phyloP scores from a whole-genome alignment of 2,113 vertebrate genomes.

The Hydropotes inermis region DNA sequence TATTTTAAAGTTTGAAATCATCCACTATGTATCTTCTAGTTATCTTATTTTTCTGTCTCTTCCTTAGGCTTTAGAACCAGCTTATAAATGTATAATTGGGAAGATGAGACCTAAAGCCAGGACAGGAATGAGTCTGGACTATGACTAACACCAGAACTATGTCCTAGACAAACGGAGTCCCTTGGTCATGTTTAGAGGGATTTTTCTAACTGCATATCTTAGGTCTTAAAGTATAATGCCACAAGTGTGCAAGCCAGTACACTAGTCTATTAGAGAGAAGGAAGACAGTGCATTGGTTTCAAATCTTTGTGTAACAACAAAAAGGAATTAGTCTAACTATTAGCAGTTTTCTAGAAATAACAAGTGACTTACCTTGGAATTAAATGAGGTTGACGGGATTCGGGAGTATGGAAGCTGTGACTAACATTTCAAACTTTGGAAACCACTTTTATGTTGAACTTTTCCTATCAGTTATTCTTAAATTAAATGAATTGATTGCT shows the following conservation, averaged over 20 bases:
- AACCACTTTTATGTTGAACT: conserved; percentile 18
- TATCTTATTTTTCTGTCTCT: background rate
- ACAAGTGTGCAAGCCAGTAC: background rate
- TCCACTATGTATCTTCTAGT: background rate
- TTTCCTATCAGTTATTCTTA: conserved; percentile 28
- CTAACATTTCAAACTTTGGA: conserved; percentile 26
- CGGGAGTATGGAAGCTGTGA: background rate
- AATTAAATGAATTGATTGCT: conserved; percentile 32
- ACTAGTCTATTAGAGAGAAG: background rate
- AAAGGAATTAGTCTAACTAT: conserved; percentile 18
- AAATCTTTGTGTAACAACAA: conserved; percentile 25
- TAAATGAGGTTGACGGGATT: background rate
- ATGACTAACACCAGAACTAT: background rate
- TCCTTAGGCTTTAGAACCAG: background rate
- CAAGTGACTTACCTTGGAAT: background rate
- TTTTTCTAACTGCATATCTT: background rate
- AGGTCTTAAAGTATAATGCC: background rate
- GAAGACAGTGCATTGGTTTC: background rate
- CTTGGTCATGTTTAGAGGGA: background rate
- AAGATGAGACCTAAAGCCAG: background rate
- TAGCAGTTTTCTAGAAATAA: conserved; percentile 19
- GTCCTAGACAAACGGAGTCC: background rate
- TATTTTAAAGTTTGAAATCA: background rate
- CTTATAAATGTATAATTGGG: background rate
- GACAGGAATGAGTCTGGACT: conserved; percentile 5